These are phyloP conservation scores for Galeopterus variegatus DNA, from an alignment of 2,113 vertebrate genomes.

Conservation along the genomic window DNA sequence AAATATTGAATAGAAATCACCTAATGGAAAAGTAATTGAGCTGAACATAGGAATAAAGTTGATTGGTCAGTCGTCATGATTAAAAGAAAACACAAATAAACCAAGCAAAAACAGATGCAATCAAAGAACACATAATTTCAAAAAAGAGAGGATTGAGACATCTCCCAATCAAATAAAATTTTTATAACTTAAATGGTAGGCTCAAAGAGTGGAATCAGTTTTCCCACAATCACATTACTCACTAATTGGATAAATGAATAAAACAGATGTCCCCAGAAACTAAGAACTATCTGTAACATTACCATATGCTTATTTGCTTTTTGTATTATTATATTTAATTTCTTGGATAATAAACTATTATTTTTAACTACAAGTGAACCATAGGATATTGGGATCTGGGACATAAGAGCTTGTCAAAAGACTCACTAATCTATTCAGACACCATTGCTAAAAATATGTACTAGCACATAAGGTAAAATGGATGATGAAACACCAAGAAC, in stretches of 20 bases:
- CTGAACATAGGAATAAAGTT: background rate
- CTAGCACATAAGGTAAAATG: background rate
- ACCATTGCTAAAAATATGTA: background rate
- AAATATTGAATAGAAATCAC: background rate
- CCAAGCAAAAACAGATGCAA: background rate
- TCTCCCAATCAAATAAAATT: background rate
- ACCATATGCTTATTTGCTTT: background rate
- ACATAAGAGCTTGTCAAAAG: background rate
- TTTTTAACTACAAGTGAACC: background rate
- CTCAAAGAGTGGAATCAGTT: background rate
- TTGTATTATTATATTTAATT: background rate
- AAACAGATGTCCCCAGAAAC: background rate
- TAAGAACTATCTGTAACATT: background rate
- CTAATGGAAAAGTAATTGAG: background rate
- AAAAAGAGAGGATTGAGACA: background rate
- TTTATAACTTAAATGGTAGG: background rate
- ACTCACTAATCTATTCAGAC: background rate
- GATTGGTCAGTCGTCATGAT: background rate
- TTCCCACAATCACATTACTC: background rate
- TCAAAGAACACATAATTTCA: background rate
- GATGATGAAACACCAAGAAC: background rate
- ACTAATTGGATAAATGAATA: background rate
- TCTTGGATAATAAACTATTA: background rate
- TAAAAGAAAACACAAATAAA: background rate
- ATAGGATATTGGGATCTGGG: background rate